Evolutionary conservation across 2,113 vertebrate genomes (phyloP), one percentile per base, ranked within the genome.

Genomic region (Glaucomys volans): DNA sequence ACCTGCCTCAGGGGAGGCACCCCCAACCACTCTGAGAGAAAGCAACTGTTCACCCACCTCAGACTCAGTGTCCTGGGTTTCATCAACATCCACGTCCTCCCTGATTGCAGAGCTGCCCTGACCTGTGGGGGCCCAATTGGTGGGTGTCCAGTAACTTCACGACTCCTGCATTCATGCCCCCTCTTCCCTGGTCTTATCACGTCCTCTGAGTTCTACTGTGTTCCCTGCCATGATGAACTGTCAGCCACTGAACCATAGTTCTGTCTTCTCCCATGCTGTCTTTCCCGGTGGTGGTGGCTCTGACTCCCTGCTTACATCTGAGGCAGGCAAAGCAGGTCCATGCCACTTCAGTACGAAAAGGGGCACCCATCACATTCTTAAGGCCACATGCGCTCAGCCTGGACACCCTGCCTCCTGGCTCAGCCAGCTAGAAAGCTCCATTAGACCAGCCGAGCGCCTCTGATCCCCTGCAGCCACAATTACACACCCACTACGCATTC

Each of bases 131-230:
- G 7, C 30, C n/a, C 54, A 3, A 64, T 40, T 0, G 4, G 30
- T 12, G 8, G 24, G 42, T 3, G 2, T 6, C 10, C 14, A 1
- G 0, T 0, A 4, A 17, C 30, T 9, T 37, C 3, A 0, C 5
- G 17, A 3, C 12, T 18, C 62, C 69, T 32, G 28, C n/a, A n/a
- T 24, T 18, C 14, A 20, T 35, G 2, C 5, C 4, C 37, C 8
- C 50, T 40, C 13, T 40, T 50, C 40, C 54, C 87, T 32, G 14
- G n/a, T 32, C 26, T 28, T 8, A 24, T 26, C 28, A 54, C 67
- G 24, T 47, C n/a, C 32, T 59, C 50, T 32, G 1, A 13, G 47
- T 44, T 83, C 88, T 47, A 52, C 2, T 44, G 47, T 14, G 8
- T 64, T 35, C n/a, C 47, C 64, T 44, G 37, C 71, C 35, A 32